Percentiles rank a stretch among this genome's conserved stretches.
Conservation (phyloP, 2,888 invertebrate species). For the Tenthredo amoena region DNA sequence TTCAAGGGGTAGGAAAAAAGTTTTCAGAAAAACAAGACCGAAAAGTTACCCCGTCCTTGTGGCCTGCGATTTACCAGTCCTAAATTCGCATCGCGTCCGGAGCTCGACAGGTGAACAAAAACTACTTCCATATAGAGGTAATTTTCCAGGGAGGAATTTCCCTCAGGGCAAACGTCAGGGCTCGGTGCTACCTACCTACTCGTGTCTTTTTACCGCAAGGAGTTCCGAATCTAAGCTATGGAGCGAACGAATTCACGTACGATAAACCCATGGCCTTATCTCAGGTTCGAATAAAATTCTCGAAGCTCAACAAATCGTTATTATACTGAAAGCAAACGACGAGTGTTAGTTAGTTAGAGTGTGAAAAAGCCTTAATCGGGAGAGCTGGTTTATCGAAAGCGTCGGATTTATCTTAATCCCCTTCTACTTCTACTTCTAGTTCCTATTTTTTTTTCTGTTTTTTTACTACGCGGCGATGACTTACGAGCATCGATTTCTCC, state of each 20-base stretch:
- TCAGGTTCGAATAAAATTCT: not conserved
- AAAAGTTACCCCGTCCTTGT: conserved; percentile 1
- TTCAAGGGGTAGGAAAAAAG: not conserved
- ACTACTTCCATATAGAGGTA: not conserved
- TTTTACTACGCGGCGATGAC: not conserved
- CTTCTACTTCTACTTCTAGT: not conserved
- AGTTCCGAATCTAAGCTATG: not conserved
- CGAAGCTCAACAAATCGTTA: not conserved
- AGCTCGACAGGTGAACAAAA: conserved; percentile 39
- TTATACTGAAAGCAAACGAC: not conserved
- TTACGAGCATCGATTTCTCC: conserved; percentile 6
- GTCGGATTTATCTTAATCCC: not conserved
- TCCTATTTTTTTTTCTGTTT: not conserved
- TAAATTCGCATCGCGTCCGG: not conserved
- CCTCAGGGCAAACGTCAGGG: conserved; percentile 31
- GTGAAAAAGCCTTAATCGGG: not conserved
- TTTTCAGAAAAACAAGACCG: not conserved
- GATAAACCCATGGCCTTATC: not conserved
- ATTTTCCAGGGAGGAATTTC: conserved; percentile 8
- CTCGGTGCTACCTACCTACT: not conserved
- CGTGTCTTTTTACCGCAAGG: not conserved
- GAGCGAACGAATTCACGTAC: not conserved
- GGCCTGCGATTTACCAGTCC: not conserved
- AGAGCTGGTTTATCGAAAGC: not conserved
- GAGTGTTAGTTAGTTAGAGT: not conserved